Conservation (phyloP, 2,113 vertebrate species). For the Corythoichthys intestinalis region DNA sequence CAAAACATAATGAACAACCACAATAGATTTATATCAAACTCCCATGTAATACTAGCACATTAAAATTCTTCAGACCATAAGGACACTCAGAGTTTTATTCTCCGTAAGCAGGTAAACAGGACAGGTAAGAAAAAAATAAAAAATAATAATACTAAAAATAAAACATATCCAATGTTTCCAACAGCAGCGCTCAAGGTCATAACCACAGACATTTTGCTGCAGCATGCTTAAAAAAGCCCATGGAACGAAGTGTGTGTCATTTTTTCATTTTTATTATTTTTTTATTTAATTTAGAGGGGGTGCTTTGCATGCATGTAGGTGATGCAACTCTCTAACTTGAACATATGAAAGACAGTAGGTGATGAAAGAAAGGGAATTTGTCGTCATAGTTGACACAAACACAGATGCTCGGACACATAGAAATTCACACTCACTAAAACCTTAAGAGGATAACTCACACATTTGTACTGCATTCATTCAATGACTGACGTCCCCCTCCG, state of each 20-base stretch:
- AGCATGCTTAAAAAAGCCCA: slow-evolving; percentile 15
- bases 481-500: too few species aligned
- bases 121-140: too few species aligned
- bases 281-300: too few species aligned
- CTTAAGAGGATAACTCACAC: slow-evolving; percentile 6
- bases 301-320: slow-evolving; percentile 6
- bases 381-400: slow-evolving; percentile 38
- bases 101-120: too few species aligned
- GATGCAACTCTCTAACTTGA: slow-evolving; percentile 18
- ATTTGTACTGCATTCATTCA: background rate
- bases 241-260: slow-evolving; percentile 7
- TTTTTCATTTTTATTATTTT: background rate
- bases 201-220: slow-evolving; percentile 4
- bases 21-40: too few species aligned
- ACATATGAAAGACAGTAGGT: slow-evolving; percentile 45
- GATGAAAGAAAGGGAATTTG: slow-evolving; percentile 19
- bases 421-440: slow-evolving; percentile 5
- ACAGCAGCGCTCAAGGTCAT: slow-evolving; percentile 65
- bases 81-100: too few species aligned
- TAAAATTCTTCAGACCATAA: too few species aligned
- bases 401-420: slow-evolving; percentile 47
- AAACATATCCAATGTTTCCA: slow-evolving; percentile 41
- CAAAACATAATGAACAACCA: too few species aligned
- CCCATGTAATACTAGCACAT: too few species aligned
- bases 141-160: too few species aligned